Base-by-base conservation (phyloP, 2,888 invertebrate species). In the Cerceris ruficornis region DNA sequence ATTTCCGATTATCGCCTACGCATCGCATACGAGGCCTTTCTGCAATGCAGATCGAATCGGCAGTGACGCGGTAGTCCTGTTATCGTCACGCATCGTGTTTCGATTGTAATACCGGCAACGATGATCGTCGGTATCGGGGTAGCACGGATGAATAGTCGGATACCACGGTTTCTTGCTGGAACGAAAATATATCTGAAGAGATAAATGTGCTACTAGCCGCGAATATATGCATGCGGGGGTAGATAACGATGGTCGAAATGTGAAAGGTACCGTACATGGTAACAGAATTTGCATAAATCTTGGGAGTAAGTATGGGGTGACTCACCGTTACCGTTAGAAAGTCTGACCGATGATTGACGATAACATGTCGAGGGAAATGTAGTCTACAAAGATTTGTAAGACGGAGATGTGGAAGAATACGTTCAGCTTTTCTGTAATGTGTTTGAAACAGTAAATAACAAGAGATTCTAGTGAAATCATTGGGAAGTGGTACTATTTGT, bases 41-140 rank as follows among this genome's bases (percentile, higher is more conserved):
- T 72, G 69, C 67, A 50, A 78, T 59, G 77, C 70, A 75, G 68
- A 76, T 80, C 69, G 70, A 80, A 69, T 80, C 71, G 69, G 55
- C 69, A 15, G 57, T 54, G 73, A 57, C 70, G 54, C 65, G 54
- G 57, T 70, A 61, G 68, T 61, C 65, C 62, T 73, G 65, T 76
- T 73, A 74, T 77, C 69, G 70, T 68, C 61, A 62, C 73, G 61
- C 58, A 69, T 71, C 58, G 67, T 70, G 46, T 17, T 14, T 69
- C 76, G 76, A 80, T 75, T 76, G 72, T 69, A 60, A 28, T 52
- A 60, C 60, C 41, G 55, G 62, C 65, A 67, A 50, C 66, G 71
- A 82, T 73, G 61, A 66, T 74, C 54, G 62, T 73, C 52, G 64
- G 69, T 46, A 74, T 67, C 61, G 75, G 67, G 66, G 61, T 57